Conservation (phyloP, 1,140 invertebrate genomes). For the Anastrepha ludens region DNA sequence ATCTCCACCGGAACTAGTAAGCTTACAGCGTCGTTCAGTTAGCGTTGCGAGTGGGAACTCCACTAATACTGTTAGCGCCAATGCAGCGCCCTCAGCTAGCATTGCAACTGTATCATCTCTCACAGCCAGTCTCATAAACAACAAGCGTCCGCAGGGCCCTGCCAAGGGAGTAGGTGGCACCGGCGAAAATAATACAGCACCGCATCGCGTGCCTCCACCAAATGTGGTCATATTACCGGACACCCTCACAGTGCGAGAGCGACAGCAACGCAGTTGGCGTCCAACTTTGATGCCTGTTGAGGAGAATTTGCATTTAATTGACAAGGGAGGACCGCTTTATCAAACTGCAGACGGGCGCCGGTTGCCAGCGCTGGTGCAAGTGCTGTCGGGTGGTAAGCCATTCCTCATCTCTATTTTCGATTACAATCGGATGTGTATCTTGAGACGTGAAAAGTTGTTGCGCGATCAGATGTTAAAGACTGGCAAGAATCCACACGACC, state of each 20-base stretch:
- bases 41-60: neutral
- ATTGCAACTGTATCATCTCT: constrained; percentile 14
- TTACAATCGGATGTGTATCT: constrained; percentile 82
- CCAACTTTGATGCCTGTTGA: constrained; percentile 82
- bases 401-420: constrained; percentile 82
- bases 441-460: constrained; percentile 79
- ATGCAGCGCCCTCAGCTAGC: constrained; percentile 37
- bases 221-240: constrained; percentile 71
- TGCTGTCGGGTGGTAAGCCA: constrained; percentile 80
- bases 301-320: constrained; percentile 72
- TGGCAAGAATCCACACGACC: constrained; percentile 61
- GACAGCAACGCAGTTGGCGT: constrained; percentile 78
- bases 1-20: constrained; percentile 70
- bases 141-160: constrained; percentile 56
- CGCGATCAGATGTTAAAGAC: constrained; percentile 76
- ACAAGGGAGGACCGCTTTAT: constrained; percentile 75
- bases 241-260: constrained; percentile 67
- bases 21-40: constrained; percentile 62
- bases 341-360: constrained; percentile 77
- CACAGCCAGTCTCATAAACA: constrained; percentile 56
- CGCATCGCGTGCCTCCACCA: constrained; percentile 55
- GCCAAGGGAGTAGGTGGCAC: constrained; percentile 62
- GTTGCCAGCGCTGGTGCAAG: constrained; percentile 77
- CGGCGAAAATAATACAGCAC: neutral
- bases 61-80: neutral